Base-by-base conservation (phyloP, 1,140 invertebrate genomes). In the Varroa destructor region DNA sequence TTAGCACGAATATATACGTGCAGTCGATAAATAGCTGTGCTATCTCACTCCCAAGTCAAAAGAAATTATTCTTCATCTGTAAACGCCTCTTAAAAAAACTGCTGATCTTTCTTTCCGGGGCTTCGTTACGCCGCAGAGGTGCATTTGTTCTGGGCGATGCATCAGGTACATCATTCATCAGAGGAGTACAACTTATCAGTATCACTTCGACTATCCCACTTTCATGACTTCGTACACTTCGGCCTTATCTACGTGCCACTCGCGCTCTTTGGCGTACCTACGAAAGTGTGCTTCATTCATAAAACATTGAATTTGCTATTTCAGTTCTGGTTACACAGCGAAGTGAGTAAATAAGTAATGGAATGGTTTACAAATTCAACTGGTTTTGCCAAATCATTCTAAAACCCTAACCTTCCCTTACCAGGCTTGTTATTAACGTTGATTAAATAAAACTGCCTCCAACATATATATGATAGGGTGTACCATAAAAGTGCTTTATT, bases 91-190 rank as follows among this genome's bases (percentile, higher is more conserved):
- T 25, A 25, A 25, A 25, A 25, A 25, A 25, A 25, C 25, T 25
- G 25, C 25, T 25, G 25, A 25, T 25, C 25, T 43, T 75, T 82
- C 81, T 37, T 80, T 89, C 88, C 40, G 37, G 12, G 2, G 70
- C 6, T 56, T 6, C 74, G 42, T 43, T 3, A 8, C 46, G 4
- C 8, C 78, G n/a, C 77, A 84, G 83, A 95, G 79, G 81, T 93
- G 8, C 90, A 93, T 78, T 86, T 97, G 73, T 82, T 96, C 70
- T 97, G 93, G 92, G 88, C 90, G 0, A 87, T 91, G 73, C 93
- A 97, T 81, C 92, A 96, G 81, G 90, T 93, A 0, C 93, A 97
- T 79, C 93, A 97, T 77, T 94, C 90, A 76, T 93, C 91, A 14
- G 93, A 97, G 80, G 91, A 96, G 77, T 96, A 91, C 80, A 95